Evolutionary conservation across 2,888 invertebrate genomes (phyloP).

Genomic region (Heliconius sara): DNA sequence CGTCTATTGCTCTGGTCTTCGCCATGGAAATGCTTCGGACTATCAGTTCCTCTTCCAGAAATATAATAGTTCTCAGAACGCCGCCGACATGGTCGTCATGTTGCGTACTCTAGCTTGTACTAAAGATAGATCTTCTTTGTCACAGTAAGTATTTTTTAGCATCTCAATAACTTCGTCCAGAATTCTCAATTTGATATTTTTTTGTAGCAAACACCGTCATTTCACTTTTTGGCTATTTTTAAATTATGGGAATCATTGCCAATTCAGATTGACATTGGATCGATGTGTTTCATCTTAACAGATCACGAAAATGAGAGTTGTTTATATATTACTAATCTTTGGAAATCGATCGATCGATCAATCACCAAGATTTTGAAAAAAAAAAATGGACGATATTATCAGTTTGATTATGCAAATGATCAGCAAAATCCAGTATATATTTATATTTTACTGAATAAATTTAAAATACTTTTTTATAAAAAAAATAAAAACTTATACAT

Average conservation of each 20-base stretch:
- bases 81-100: conserved; percentile 84
- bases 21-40: conserved; percentile 82
- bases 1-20: conserved; percentile 87
- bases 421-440: no score
- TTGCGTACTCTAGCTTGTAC: conserved; percentile 80
- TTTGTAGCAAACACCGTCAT: not conserved
- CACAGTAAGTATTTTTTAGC: conserved; percentile 58
- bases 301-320: not conserved
- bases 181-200: not conserved
- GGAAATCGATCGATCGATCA: no score
- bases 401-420: no score
- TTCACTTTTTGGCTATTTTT: not conserved
- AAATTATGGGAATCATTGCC: no score
- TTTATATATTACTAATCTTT: no score
- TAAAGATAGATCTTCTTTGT: conserved; percentile 56
- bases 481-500: no score
- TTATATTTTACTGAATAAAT: no score
- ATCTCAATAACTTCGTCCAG: not conserved
- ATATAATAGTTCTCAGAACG: conserved; percentile 85
- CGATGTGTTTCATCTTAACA: not conserved
- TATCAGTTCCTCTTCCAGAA: conserved; percentile 85
- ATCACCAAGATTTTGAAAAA: no score
- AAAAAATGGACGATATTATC: no score
- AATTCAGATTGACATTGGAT: not conserved
- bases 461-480: no score